Evolutionary conservation across 2,888 invertebrate genomes (phyloP).

Genomic region (Pheosia gnoma): DNA sequence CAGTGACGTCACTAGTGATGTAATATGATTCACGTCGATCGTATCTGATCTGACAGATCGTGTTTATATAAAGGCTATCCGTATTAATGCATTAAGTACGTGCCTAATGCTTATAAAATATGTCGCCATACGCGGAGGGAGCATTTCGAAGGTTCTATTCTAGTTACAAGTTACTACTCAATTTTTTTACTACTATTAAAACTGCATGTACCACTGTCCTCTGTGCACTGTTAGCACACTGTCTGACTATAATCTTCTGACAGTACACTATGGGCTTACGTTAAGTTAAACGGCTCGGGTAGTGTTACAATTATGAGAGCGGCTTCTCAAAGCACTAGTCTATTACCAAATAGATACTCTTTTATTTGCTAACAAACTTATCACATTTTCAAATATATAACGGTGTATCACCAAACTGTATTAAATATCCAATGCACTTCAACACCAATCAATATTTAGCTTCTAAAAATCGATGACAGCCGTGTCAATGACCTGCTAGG

Average conservation of each 20-base stretch:
- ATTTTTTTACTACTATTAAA: too few species aligned
- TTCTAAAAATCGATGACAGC: constrained; percentile 27
- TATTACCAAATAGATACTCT: neutral
- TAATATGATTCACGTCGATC: constrained; percentile 59
- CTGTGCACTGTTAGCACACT: too few species aligned
- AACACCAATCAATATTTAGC: constrained; percentile 15
- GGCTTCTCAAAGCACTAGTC: too few species aligned
- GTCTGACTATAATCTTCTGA: too few species aligned
- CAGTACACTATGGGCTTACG: too few species aligned
- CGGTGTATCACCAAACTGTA: constrained; percentile 18
- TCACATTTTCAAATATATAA: constrained; percentile 4
- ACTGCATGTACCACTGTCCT: too few species aligned
- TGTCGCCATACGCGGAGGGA: too few species aligned
- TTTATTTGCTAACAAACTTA: constrained; percentile 14
- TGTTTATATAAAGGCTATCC: constrained; percentile 38
- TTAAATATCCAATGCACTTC: constrained; percentile 8
- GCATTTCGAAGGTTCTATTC: too few species aligned
- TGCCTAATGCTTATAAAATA: constrained; percentile 22
- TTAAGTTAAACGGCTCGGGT: too few species aligned
- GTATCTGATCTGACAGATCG: constrained; percentile 42
- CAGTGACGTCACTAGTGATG: constrained; percentile 76
- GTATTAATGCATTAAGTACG: constrained; percentile 28
- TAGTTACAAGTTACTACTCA: too few species aligned
- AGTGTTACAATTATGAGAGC: too few species aligned
- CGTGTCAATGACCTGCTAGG: constrained; percentile 32